phyloP scores from a whole-genome alignment of 2,888 invertebrate genomes.

The Tineola bisselliella region DNA sequence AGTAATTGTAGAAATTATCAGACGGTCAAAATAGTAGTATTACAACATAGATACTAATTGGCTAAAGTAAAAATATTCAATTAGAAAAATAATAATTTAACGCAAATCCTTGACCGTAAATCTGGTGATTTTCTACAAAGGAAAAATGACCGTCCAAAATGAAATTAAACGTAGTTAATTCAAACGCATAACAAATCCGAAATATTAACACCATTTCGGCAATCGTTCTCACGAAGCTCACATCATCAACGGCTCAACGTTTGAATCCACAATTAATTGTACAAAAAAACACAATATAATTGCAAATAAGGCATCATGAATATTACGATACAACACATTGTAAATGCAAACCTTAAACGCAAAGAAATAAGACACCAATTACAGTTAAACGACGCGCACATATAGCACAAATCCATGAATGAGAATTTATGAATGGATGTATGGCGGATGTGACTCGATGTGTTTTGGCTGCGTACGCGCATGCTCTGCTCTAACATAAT shows the following conservation, averaged over 20 bases:
- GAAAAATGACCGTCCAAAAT: neutral
- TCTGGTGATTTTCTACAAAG: no score
- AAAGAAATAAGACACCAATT: no score
- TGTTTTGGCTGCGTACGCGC: constrained; percentile 28
- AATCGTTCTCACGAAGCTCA: constrained; percentile 15
- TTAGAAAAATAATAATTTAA: no score
- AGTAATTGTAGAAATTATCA: no score
- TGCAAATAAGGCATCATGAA: constrained; percentile 7
- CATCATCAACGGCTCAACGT: constrained; percentile 9
- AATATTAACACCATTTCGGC: constrained; percentile 4
- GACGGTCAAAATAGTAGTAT: no score
- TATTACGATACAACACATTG: neutral
- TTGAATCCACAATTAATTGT: neutral
- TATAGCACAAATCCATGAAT: neutral
- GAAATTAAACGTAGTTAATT: neutral
- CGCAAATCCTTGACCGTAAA: no score
- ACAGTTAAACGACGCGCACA: no score
- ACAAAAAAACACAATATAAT: constrained; percentile 9
- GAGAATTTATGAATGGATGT: neutral
- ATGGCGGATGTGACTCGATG: constrained; percentile 46
- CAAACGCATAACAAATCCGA: constrained; percentile 4
- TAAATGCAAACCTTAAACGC: no score
- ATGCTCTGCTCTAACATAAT: constrained; percentile 27
- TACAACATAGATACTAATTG: no score
- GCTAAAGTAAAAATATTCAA: no score